Percentiles rank a stretch among this genome's conserved stretches.
Conservation (phyloP, 2,797 vertebrate genomes). For the Cephalopachus bancanus region DNA sequence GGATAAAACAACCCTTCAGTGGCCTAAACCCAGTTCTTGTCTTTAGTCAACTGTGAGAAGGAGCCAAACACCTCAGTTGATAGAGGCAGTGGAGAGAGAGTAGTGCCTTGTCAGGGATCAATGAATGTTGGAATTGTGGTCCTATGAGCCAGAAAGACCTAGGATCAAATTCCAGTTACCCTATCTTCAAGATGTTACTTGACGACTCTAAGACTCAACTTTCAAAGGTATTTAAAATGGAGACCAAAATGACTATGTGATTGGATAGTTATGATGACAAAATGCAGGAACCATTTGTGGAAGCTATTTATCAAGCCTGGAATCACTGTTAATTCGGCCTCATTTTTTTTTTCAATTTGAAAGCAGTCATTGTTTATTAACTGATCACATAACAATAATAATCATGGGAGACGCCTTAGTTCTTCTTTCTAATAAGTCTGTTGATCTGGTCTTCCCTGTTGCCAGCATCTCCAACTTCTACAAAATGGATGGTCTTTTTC, state of each 20-base stretch:
- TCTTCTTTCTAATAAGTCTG: constrained; percentile 95
- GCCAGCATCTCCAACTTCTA: constrained; percentile 94
- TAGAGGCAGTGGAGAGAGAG: neutral
- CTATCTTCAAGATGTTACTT: neutral
- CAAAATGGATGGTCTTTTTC: constrained; percentile 92
- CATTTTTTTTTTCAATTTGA: neutral
- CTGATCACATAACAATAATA: constrained; percentile 61
- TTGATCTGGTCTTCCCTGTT: constrained; percentile 95
- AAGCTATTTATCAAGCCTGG: neutral
- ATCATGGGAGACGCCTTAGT: constrained; percentile 85
- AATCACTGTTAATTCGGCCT: neutral
- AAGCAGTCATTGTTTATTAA: constrained; percentile 81
- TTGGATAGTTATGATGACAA: neutral
- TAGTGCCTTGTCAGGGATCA: neutral
- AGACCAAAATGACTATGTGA: neutral
- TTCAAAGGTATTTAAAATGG: neutral
- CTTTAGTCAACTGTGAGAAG: neutral
- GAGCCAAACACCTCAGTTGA: neutral
- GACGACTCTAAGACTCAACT: neutral
- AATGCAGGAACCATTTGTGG: neutral
- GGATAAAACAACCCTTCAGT: neutral
- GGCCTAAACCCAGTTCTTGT: neutral
- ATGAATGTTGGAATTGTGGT: neutral
- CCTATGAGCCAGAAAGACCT: neutral
- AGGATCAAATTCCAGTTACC: neutral